Percentiles rank a stretch among this genome's conserved stretches.
Evolutionary conservation across 2,797 vertebrate genomes (phyloP).

Genomic region (Anabacerthia variegaticeps): DNA sequence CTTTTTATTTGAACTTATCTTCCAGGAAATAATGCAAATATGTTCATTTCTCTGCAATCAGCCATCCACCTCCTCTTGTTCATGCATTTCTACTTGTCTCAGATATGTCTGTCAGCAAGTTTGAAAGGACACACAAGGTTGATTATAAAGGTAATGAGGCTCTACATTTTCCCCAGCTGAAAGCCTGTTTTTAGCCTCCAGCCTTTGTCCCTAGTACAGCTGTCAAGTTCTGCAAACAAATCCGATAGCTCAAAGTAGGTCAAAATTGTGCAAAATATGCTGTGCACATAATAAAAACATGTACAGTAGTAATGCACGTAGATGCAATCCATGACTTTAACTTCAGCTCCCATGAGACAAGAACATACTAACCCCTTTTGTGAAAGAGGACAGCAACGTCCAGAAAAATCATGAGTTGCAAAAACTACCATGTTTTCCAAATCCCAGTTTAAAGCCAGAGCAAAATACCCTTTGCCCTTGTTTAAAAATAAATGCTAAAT

Average conservation of each 20-base stretch:
- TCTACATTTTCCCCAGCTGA: neutral
- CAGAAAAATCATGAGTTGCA: neutral
- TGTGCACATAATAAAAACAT: neutral
- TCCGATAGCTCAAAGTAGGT: neutral
- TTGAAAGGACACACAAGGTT: neutral
- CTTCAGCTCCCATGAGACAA: neutral
- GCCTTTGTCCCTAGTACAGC: neutral
- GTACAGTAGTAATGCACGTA: rapidly evolving
- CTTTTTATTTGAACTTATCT: neutral
- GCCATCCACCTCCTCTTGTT: neutral
- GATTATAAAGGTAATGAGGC: neutral
- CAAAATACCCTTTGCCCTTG: neutral
- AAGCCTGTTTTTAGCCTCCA: neutral
- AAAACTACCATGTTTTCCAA: neutral
- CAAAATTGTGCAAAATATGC: neutral
- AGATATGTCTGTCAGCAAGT: neutral
- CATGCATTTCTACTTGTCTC: neutral
- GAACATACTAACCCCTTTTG: neutral
- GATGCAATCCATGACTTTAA: neutral
- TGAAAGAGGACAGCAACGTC: rapidly evolving
- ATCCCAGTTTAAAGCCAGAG: neutral
- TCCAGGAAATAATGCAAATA: neutral
- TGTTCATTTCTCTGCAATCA: neutral
- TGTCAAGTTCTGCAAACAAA: neutral
- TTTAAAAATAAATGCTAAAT: neutral